phyloP scores from a whole-genome alignment of 1,140 invertebrate species.

The Carposina sasakii region DNA sequence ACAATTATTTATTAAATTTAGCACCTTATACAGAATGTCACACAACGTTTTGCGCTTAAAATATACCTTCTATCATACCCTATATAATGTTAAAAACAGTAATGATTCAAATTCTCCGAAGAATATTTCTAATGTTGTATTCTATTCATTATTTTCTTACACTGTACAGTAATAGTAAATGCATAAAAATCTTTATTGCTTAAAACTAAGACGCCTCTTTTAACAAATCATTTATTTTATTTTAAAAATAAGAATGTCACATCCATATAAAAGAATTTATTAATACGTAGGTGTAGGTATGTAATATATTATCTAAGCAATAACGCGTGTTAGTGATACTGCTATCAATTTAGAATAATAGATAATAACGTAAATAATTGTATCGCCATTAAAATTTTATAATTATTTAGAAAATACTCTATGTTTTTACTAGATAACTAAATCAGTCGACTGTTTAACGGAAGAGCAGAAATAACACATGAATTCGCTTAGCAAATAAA shows the following conservation, averaged over 20 bases:
- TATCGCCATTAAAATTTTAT: constrained; percentile 4
- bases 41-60: no score
- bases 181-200: background rate
- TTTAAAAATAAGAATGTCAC: constrained; percentile 6
- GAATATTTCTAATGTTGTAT: background rate
- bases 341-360: constrained; percentile 35
- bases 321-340: constrained; percentile 66
- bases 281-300: constrained; percentile 35
- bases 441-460: no score
- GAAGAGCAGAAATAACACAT: no score
- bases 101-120: no score
- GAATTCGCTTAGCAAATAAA: no score
- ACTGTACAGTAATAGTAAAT: background rate
- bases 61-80: no score
- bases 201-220: background rate
- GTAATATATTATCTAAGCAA: constrained; percentile 53
- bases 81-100: no score
- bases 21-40: no score
- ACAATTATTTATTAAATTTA: no score
- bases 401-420: constrained; percentile 18
- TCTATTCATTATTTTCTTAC: background rate
- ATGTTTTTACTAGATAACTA: constrained; percentile 6
- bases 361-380: constrained; percentile 27
- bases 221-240: background rate
- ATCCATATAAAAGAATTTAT: constrained; percentile 57